Conservation (phyloP, 2,888 invertebrate genomes). For the Orthosia gothica region DNA sequence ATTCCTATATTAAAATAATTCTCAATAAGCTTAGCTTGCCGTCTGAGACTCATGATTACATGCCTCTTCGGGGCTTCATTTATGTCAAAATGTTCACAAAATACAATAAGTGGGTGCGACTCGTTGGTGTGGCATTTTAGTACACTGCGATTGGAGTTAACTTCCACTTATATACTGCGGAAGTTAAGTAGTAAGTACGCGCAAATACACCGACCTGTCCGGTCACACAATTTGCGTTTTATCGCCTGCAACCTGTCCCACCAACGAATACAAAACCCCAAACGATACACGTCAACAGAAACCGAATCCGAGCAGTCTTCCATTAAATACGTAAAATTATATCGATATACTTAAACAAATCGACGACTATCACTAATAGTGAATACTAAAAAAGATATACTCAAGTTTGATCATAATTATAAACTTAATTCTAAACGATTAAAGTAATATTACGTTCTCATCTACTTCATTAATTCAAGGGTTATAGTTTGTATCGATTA, state of each 20-base stretch:
- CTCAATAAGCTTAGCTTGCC: slow-evolving; percentile 89
- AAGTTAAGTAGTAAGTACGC: slow-evolving; percentile 33
- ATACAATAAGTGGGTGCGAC: slow-evolving; percentile 32
- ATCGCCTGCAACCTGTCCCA: slow-evolving; percentile 18
- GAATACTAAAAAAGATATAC: slow-evolving; percentile 79
- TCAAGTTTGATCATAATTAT: slow-evolving; percentile 83
- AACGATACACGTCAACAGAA: slow-evolving; percentile 75
- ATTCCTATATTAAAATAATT: slow-evolving; percentile 88
- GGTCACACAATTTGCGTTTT: slow-evolving; percentile 6
- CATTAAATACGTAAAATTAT: slow-evolving; percentile 83
- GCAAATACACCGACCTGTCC: not conserved
- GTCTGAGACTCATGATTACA: slow-evolving; percentile 86
- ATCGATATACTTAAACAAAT: slow-evolving; percentile 78
- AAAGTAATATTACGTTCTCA: slow-evolving; percentile 81
- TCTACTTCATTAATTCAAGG: slow-evolving; percentile 85
- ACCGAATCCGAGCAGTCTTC: slow-evolving; percentile 89
- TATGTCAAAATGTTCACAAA: slow-evolving; percentile 66
- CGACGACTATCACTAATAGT: slow-evolving; percentile 80
- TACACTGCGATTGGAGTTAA: slow-evolving; percentile 12
- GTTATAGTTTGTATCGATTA: slow-evolving; percentile 90
- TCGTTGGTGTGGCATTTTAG: slow-evolving; percentile 26
- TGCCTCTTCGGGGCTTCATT: slow-evolving; percentile 86
- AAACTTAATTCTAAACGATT: slow-evolving; percentile 79
- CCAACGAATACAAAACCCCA: slow-evolving; percentile 36
- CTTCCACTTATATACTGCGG: not conserved